Evolutionary conservation across 2,797 vertebrate genomes (phyloP).

Genomic region (Todus mexicanus): DNA sequence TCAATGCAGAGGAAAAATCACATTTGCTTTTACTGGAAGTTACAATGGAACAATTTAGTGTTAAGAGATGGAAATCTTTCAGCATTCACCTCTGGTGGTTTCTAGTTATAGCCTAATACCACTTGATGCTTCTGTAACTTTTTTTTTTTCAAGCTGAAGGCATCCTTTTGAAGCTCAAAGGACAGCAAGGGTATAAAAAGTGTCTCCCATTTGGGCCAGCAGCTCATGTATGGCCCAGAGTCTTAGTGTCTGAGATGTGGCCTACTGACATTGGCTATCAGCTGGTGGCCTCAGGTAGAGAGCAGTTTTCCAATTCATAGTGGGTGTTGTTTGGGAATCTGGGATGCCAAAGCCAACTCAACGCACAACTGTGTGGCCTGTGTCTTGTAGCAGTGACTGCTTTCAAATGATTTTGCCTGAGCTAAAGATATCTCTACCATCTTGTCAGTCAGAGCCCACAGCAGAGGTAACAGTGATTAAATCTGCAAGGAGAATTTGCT

Average conservation of each 20-base stretch:
- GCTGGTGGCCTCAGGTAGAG: neutral
- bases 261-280: neutral
- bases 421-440: constrained; percentile 28
- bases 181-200: rapidly evolving
- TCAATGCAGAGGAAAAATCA: neutral
- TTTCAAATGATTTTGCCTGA: neutral
- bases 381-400: neutral
- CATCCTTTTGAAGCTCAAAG: neutral
- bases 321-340: neutral
- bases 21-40: constrained; percentile 12
- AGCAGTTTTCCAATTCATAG: neutral
- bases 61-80: constrained; percentile 13
- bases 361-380: neutral
- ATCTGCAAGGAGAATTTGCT: constrained; percentile 42
- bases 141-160: neutral
- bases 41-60: constrained; percentile 37
- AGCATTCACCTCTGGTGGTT: neutral
- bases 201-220: neutral
- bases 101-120: neutral
- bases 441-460: constrained; percentile 17
- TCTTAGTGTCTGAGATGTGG: neutral
- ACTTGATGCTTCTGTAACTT: neutral
- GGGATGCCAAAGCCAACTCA: neutral
- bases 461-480: constrained; percentile 37
- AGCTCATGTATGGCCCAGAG: neutral